Evolutionary conservation across 2,888 invertebrate species (phyloP), one percentile per base, ranked within the genome.

Genomic region (Patella pellucida): DNA sequence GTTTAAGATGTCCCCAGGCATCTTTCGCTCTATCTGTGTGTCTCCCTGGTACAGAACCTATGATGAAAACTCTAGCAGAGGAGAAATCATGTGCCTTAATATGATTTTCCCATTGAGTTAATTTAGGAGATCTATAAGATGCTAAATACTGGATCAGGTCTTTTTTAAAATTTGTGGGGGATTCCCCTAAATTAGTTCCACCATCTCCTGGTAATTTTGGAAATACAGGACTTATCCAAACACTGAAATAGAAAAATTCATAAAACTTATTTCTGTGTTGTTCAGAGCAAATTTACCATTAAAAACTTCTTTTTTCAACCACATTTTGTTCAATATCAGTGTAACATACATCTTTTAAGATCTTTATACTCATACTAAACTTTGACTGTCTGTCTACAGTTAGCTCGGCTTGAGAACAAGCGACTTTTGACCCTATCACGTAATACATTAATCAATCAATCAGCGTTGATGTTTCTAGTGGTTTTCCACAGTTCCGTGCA

Each of bases 191-290:
- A 31, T 70, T 74, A 50, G 69, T 73, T 91, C 1, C 91, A 54
- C 74, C 73, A 3, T 75, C 73, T 91, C 1, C 56, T 51, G 79
- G 75, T 67, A 88, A 78, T 68, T 92, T 92, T 0, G 95, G 94
- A 83, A 97, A 94, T 52, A 93, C 89, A 0, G 97, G 97, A 88
- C 97, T 96, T 52, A 98, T 93, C 98, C 98, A 98, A 14, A 97
- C 91, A 0, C 96, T 96, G 86, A 14, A 90, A 75, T 41, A 41
- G 52, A 31, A 52, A 27, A 23, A 68, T 68, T 68, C 15, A 19
- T 15, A 68, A 15, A 68, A 68, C 23, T 68, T 14, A 19, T 19
- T 19, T 19, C 9, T 7, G 23, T 27, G n/a, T 16, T 27, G 14
- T 19, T 15, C 27, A 15, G 27, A 16, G 27, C 27, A 68, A 27